These are phyloP conservation scores for Laodelphax striatellus DNA, from an alignment of 1,140 invertebrate species.

Conservation along the genomic window DNA sequence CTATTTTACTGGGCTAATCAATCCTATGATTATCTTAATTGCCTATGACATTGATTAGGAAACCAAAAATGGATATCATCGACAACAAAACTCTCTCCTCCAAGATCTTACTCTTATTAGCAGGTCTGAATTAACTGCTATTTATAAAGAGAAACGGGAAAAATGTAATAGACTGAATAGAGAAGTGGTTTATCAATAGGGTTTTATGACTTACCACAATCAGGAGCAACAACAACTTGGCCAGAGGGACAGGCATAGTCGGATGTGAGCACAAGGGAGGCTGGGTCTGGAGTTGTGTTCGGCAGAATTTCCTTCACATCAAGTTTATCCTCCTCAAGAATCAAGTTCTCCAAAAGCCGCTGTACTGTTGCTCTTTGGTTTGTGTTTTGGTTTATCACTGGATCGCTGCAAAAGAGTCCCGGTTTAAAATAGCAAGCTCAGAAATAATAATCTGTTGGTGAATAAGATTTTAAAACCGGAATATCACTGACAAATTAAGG, in stretches of 20 bases:
- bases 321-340: slow-evolving; percentile 85
- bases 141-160: too few species aligned
- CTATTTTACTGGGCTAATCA: too few species aligned
- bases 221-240: slow-evolving; percentile 82
- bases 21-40: too few species aligned
- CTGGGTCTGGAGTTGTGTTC: slow-evolving; percentile 86
- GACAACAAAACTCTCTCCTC: too few species aligned
- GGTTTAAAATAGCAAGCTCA: background rate
- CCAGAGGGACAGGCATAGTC: slow-evolving; percentile 88
- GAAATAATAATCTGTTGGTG: background rate
- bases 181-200: background rate
- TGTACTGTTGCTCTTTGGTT: slow-evolving; percentile 78
- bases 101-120: too few species aligned
- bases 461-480: slow-evolving; percentile 8
- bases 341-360: slow-evolving; percentile 68
- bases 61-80: background rate
- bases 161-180: too few species aligned
- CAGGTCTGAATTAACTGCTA: too few species aligned
- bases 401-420: slow-evolving; percentile 53
- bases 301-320: slow-evolving; percentile 86
- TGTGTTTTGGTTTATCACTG: slow-evolving; percentile 72
- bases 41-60: background rate
- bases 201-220: slow-evolving; percentile 55
- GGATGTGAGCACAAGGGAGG: slow-evolving; percentile 70
- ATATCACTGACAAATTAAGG: slow-evolving; percentile 8